Percentiles rank a stretch among this genome's conserved stretches.
These are phyloP conservation scores for Podiceps cristatus DNA, from an alignment of 2,113 vertebrate genomes.

Conservation along the genomic window DNA sequence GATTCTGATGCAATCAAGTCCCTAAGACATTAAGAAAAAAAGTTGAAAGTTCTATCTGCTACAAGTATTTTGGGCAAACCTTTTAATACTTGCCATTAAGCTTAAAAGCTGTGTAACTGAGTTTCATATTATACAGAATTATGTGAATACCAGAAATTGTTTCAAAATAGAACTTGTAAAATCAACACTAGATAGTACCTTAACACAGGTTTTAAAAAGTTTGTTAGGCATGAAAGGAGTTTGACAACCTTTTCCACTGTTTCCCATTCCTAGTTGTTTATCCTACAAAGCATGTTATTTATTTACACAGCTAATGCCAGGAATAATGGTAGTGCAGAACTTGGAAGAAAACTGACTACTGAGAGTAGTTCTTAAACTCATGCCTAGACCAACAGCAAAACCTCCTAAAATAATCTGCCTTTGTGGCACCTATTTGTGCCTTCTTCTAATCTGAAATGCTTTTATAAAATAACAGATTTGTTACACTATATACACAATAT, in stretches of 20 bases:
- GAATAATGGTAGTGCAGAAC: background rate
- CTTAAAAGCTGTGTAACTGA: background rate
- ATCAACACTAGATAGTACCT: background rate
- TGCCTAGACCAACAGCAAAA: background rate
- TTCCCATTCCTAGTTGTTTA: background rate
- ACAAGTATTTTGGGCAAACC: background rate
- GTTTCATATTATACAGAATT: background rate
- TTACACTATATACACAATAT: background rate
- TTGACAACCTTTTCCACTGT: background rate
- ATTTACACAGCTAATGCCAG: background rate
- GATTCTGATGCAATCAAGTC: constrained; percentile 86
- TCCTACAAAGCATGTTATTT: background rate
- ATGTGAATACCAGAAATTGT: background rate
- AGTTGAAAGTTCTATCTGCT: background rate
- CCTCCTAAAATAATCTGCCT: background rate
- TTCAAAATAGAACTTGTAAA: background rate
- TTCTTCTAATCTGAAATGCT: background rate
- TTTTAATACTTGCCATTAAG: background rate
- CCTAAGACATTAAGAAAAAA: constrained; percentile 73
- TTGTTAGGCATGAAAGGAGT: background rate
- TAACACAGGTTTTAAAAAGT: background rate
- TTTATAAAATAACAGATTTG: background rate
- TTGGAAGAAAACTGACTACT: background rate
- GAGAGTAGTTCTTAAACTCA: background rate
- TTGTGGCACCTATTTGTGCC: background rate